Evolutionary conservation across 2,113 vertebrate genomes (phyloP), one percentile per base, ranked within the genome.

Genomic region (Paedocypris sp.): DNA sequence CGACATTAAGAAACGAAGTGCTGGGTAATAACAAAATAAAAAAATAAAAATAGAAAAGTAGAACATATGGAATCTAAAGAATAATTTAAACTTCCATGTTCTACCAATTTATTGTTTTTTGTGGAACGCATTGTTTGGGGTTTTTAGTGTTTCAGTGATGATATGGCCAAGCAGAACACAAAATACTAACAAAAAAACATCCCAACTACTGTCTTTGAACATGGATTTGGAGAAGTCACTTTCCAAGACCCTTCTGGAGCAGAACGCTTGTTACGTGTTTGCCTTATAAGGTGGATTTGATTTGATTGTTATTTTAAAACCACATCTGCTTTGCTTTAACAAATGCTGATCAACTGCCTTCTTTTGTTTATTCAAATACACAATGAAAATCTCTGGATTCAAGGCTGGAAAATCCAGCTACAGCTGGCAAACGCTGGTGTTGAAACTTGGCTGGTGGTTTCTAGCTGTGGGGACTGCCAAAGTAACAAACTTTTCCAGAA

Each of bases 231-330:
- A n/a, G n/a, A n/a, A n/a, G n/a, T n/a, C n/a, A n/a, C n/a, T n/a
- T n/a, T n/a, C n/a, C n/a, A n/a, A n/a, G n/a, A n/a, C n/a, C n/a
- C n/a, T n/a, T n/a, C n/a, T n/a, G n/a, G n/a, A n/a, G n/a, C n/a
- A n/a, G n/a, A n/a, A n/a, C n/a, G 5, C n/a, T 48, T 69, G 71
- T 31, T 20, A 42, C 62, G 73, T 66, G 36, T 57, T 79, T 61
- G 62, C 82, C 80, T 79, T 86, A 83, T 83, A 82, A 79, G 78
- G 82, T 42, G 43, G 78, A 73, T 73, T 48, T 32, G 36, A 49
- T 62, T 25, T 62, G 70, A 70, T 71, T 42, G 62, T 61, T 64
- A 49, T 61, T 64, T 31, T 9, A 67, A 62, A 64, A 18, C 51
- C 41, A 66, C 47, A 25, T 38, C 6, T 64, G 62, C 43, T 75